phyloP scores from a whole-genome alignment of 2,113 vertebrate species.

The Crocuta crocuta region DNA sequence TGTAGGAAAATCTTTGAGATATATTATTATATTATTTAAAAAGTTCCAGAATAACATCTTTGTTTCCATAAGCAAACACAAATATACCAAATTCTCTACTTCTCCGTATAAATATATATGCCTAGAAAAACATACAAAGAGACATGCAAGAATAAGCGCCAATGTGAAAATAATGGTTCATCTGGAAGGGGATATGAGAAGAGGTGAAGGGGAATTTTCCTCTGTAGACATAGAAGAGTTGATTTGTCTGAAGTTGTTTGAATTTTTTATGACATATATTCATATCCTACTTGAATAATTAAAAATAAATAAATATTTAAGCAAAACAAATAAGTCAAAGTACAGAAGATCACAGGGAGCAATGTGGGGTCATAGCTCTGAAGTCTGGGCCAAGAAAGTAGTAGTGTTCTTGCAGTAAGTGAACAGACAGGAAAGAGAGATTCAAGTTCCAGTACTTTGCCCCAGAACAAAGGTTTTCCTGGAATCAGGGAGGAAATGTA shows the following conservation, averaged over 20 bases:
- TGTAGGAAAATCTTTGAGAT: background rate
- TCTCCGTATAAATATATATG: background rate
- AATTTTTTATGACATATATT: background rate
- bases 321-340: background rate
- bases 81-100: background rate
- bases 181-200: background rate
- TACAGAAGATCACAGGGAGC: background rate
- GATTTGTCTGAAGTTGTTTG: background rate
- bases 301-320: background rate
- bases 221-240: background rate
- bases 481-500: background rate
- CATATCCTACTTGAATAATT: background rate
- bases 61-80: background rate
- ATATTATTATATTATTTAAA: background rate
- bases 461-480: background rate
- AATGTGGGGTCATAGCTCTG: background rate
- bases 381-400: background rate
- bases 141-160: background rate
- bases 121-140: background rate
- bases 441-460: too few relatives aligned
- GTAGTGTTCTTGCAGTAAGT: background rate
- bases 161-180: background rate
- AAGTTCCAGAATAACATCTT: background rate
- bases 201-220: background rate
- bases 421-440: background rate